phyloP scores from a whole-genome alignment of 2,888 invertebrate genomes.

The Meteorus colon region DNA sequence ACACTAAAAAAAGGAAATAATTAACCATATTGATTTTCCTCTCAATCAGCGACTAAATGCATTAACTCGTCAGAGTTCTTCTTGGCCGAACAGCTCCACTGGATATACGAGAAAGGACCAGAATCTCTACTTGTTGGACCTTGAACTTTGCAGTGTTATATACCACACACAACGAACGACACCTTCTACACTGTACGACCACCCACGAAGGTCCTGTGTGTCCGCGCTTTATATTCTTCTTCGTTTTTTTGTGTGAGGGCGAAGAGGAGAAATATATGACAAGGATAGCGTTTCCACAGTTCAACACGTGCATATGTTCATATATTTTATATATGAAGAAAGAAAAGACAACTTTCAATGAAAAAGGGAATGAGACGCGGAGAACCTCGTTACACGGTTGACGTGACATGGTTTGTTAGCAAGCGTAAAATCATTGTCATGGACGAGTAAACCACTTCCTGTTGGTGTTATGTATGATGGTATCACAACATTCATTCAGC shows the following conservation, averaged over 20 bases:
- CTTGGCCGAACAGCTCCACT: constrained; percentile 15
- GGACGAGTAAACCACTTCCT: constrained; percentile 25
- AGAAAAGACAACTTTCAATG: not conserved
- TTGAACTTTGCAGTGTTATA: constrained; percentile 60
- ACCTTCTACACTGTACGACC: constrained; percentile 62
- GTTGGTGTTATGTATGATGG: constrained; percentile 6
- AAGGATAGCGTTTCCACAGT: not conserved
- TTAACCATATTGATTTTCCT: too few relatives aligned
- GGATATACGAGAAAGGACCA: constrained; percentile 42
- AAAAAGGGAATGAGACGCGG: not conserved
- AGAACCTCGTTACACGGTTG: constrained; percentile 12
- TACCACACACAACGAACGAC: constrained; percentile 72
- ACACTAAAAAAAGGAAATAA: too few relatives aligned
- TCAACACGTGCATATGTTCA: not conserved
- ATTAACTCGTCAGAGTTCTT: too few relatives aligned
- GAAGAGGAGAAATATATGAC: not conserved
- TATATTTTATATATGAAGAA: not conserved
- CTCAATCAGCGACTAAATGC: too few relatives aligned
- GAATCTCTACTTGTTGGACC: constrained; percentile 56
- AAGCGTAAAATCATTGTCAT: constrained; percentile 31
- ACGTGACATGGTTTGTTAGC: constrained; percentile 23
- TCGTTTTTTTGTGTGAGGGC: not conserved
- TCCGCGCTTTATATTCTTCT: not conserved
- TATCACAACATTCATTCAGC: not conserved
- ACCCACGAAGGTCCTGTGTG: constrained; percentile 32